Evolutionary conservation across 2,797 vertebrate genomes (phyloP), one percentile per base, ranked within the genome.

Genomic region (Hippocampus kuda): DNA sequence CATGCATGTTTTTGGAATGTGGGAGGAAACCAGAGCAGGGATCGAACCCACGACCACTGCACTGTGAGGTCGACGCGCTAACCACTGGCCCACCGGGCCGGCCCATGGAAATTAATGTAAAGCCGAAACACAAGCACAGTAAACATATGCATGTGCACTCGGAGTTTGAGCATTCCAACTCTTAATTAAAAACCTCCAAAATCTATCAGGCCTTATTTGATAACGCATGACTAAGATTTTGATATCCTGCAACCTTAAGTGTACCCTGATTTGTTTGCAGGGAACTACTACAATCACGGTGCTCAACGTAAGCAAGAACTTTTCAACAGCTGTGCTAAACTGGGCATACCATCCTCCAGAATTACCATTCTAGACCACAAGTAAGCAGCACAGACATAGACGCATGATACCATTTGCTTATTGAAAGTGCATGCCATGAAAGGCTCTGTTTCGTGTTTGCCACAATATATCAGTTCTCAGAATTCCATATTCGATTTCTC

Each of bases 261-360:
- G 42, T 65, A 16, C 42, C 18, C 15, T 13, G 3, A 48, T 65
- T 65, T 65, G 42, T 4, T 49, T 77, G 65, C 84, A 99, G 97
- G 97, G 78, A 93, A 99, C 89, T 98, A 92, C 83, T 97, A 95
- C 90, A 91, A 88, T 81, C 93, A 96, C 91, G 97, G 95, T 63
- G 82, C 90, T 69, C 81, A 86, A 71, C 94, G 97, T 75, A 95
- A 91, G 88, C 88, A 92, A 76, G 97, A 99, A 84, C 91, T 99
- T 74, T 70, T 93, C 38, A 81, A 91, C 78, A 99, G 97, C 72
- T 98, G 96, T 89, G 86, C 79, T 20, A 88, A 93, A 66, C 86
- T 98, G 86, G 94, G 96, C 68, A 94, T 99, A 80, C 92, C 93
- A 80, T 69, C 86, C 24, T 92, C 91, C 59, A 79, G 79, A 70